Conservation (phyloP, 2,888 invertebrate species). For the Trichopria drosophilae region DNA sequence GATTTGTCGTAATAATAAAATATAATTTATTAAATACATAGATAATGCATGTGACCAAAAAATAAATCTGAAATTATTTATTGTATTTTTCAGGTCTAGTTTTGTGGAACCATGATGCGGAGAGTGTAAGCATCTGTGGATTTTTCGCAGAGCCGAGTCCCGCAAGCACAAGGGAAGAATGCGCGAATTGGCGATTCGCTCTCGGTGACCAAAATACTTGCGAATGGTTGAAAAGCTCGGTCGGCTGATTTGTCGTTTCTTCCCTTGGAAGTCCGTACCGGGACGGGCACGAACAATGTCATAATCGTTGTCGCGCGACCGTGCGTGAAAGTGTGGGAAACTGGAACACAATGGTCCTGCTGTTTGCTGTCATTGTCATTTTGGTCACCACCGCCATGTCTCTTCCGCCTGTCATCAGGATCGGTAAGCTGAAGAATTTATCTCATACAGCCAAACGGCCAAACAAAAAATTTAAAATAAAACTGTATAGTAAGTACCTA, state of each 20-base stretch:
- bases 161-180: slow-evolving; percentile 15
- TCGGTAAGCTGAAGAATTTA: slow-evolving; percentile 48
- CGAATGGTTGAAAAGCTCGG: too few relatives aligned
- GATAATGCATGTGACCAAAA: too few relatives aligned
- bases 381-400: slow-evolving; percentile 56
- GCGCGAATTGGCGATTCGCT: slow-evolving; percentile 15
- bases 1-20: too few relatives aligned
- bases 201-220: too few relatives aligned
- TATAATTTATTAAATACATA: too few relatives aligned
- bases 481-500: too few relatives aligned
- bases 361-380: slow-evolving; percentile 55
- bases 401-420: slow-evolving; percentile 57
- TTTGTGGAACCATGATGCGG: too few relatives aligned
- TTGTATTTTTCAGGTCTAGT: too few relatives aligned
- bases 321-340: slow-evolving; percentile 2
- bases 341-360: slow-evolving; percentile 53
- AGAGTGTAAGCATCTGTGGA: too few relatives aligned
- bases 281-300: slow-evolving; percentile 11
- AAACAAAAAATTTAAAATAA: too few relatives aligned
- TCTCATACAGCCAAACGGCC: not conserved
- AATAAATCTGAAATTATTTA: too few relatives aligned
- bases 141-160: too few relatives aligned
- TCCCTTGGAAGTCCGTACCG: not conserved
- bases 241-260: slow-evolving; percentile 6
- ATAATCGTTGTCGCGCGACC: slow-evolving; percentile 8